Conservation (phyloP, 64 coral and sea anemone species). For the Montipora efflorescens region DNA sequence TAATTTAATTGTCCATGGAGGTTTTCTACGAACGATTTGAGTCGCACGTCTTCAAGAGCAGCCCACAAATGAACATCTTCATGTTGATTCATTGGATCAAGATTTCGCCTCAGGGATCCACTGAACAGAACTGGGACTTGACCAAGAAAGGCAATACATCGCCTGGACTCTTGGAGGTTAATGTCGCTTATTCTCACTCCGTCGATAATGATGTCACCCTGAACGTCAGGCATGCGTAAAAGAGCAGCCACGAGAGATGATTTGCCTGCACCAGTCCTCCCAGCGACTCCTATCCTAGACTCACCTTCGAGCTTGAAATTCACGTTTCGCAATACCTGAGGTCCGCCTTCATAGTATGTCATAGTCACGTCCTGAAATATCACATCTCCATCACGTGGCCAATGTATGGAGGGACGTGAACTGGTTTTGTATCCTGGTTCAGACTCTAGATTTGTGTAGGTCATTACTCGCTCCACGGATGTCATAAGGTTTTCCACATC, state of each 20-base stretch:
- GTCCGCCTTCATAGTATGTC: background rate
- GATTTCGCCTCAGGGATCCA: background rate
- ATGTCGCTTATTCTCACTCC: background rate
- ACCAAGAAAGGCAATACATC: background rate
- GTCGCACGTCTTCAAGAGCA: background rate
- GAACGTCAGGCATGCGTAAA: background rate
- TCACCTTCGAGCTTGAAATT: background rate
- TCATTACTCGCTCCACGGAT: background rate
- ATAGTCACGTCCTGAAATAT: background rate
- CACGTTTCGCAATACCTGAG: background rate
- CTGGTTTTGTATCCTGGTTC: background rate
- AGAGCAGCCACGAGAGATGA: background rate
- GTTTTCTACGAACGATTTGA: background rate
- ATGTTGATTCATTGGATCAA: background rate
- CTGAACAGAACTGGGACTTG: background rate
- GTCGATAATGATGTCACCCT: background rate
- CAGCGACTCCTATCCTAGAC: background rate
- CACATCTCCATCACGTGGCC: background rate
- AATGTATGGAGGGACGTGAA: background rate
- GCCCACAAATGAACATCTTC: background rate
- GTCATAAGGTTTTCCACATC: conserved; percentile 16
- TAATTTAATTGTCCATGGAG: background rate
- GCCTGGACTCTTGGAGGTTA: background rate
- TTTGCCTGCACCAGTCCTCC: background rate
- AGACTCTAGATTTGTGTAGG: background rate